Percentiles rank a stretch among this genome's conserved stretches.
Evolutionary conservation across 2,888 invertebrate genomes (phyloP).

Genomic region (Dicyrtoma fusca): DNA sequence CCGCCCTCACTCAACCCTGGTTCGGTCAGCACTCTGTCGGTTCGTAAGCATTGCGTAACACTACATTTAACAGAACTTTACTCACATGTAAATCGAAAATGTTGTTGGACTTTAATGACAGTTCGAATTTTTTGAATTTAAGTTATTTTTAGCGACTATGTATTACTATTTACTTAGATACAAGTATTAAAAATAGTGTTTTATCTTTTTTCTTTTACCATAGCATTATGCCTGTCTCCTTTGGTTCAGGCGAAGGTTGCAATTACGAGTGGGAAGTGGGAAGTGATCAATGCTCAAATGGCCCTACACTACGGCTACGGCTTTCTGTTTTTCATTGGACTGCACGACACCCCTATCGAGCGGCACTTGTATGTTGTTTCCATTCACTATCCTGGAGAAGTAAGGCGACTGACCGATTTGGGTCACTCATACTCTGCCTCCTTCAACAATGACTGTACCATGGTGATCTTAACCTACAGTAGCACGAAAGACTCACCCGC

Average conservation of each 20-base stretch:
- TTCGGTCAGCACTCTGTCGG: constrained; percentile 22
- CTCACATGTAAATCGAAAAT: too few species aligned
- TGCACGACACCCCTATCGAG: constrained; percentile 88
- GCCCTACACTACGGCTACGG: constrained; percentile 82
- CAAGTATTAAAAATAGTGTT: too few species aligned
- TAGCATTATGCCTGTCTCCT: constrained; percentile 51
- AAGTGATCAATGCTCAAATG: constrained; percentile 79
- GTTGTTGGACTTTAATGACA: too few species aligned
- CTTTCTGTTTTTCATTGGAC: constrained; percentile 87
- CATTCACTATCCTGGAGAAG: constrained; percentile 70
- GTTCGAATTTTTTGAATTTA: neutral
- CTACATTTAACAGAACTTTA: neutral
- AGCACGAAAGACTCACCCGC: constrained; percentile 59
- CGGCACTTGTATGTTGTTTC: constrained; percentile 81
- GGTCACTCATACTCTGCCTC: constrained; percentile 79
- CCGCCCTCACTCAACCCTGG: constrained; percentile 50
- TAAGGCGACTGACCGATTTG: constrained; percentile 59
- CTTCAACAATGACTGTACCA: constrained; percentile 72
- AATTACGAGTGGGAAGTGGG: constrained; percentile 91
- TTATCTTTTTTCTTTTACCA: constrained; percentile 5
- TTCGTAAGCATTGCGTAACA: too few species aligned
- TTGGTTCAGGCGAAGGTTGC: constrained; percentile 62
- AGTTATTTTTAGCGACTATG: too few species aligned
- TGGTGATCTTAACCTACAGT: constrained; percentile 64
- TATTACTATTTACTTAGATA: too few species aligned